Conservation (phyloP, 2,113 vertebrate genomes). For the Ammodytes marinus region DNA sequence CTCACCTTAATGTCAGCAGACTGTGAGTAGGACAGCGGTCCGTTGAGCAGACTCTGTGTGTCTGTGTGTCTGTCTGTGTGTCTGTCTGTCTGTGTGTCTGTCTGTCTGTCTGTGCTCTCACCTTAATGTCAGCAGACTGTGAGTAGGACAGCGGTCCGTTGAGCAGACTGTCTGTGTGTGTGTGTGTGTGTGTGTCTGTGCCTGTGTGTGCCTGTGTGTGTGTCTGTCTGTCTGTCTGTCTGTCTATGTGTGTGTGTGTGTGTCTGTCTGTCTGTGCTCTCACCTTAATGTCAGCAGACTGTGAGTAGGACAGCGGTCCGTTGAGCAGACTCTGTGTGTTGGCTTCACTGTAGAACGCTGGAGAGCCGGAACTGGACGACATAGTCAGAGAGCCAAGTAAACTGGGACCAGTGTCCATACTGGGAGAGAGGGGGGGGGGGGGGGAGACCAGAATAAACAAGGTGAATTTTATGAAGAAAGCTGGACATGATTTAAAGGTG, state of each 20-base stretch:
- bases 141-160: slow-evolving; percentile 91
- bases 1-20: slow-evolving; percentile 88
- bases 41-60: slow-evolving; percentile 86
- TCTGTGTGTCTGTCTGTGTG: no score
- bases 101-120: slow-evolving; percentile 44
- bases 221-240: no score
- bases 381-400: slow-evolving; percentile 87
- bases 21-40: slow-evolving; percentile 89
- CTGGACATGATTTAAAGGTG: no score
- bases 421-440: slow-evolving; percentile 51
- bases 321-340: slow-evolving; percentile 88
- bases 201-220: no score
- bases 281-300: slow-evolving; percentile 89
- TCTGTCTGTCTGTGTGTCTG: no score
- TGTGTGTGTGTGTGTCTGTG: no score
- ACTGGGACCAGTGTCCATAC: slow-evolving; percentile 89
- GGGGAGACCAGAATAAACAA: background rate
- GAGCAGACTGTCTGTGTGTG: slow-evolving; percentile 83
- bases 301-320: slow-evolving; percentile 89
- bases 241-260: background rate
- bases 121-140: slow-evolving; percentile 88
- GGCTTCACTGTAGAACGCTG: slow-evolving; percentile 87
- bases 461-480: background rate
- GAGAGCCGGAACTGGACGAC: slow-evolving; percentile 88
- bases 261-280: slow-evolving; percentile 7